Percentiles rank a stretch among this genome's conserved stretches.
Conservation (phyloP, 2,797 vertebrate genomes). For the Eulemur coronatus region DNA sequence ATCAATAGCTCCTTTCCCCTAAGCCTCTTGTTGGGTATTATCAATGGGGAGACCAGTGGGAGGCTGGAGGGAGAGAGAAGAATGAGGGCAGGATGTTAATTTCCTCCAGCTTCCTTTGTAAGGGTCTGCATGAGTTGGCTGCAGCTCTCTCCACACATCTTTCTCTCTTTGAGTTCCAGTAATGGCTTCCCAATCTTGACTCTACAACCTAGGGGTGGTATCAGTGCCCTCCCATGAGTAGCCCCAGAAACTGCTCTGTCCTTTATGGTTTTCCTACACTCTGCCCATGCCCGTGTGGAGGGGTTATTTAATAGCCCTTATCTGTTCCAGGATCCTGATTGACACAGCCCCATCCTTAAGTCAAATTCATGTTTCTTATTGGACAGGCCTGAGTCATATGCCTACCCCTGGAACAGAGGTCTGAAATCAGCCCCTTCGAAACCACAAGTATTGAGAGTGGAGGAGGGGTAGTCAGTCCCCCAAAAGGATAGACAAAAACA, state of each 20-base stretch:
- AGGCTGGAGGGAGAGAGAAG: neutral
- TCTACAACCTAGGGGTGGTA: neutral
- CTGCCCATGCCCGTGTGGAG: neutral
- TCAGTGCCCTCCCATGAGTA: neutral
- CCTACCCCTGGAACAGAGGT: neutral
- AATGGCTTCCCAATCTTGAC: neutral
- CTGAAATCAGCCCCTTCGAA: slow-evolving; percentile 23
- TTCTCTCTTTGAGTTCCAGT: neutral
- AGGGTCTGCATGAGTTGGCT: neutral
- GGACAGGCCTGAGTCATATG: neutral
- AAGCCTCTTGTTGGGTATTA: neutral
- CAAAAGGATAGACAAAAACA: slow-evolving; percentile 4
- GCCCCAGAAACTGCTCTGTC: neutral
- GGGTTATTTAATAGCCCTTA: slow-evolving; percentile 10
- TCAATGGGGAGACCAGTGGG: neutral
- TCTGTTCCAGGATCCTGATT: neutral
- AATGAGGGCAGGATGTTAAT: neutral
- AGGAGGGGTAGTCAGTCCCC: neutral
- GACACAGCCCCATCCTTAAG: neutral
- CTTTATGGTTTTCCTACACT: neutral
- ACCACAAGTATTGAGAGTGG: neutral
- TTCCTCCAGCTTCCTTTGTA: neutral
- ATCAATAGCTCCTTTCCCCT: neutral
- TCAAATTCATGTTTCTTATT: slow-evolving; percentile 4
- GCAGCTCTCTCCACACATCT: neutral